A percentile compares a stretch with the other conserved stretches of the same genome.
These are phyloP conservation scores for Alfaro cultratus DNA, from an alignment of 2,797 vertebrate genomes.

Conservation along the genomic window DNA sequence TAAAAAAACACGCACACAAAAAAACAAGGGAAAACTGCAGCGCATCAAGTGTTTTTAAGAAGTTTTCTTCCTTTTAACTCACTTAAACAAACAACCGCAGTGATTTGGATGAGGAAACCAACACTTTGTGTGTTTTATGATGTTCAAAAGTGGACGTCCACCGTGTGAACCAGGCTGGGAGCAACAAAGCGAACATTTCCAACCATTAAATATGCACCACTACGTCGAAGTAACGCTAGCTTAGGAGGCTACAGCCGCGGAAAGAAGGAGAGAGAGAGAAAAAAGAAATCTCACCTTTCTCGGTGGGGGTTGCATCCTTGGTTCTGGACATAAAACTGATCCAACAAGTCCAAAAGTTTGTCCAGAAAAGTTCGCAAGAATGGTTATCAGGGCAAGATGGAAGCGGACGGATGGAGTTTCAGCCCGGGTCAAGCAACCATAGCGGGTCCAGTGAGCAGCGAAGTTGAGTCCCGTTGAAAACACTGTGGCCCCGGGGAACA, in stretches of 20 bases:
- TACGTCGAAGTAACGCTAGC: slow-evolving; percentile 65
- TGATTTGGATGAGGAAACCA: neutral
- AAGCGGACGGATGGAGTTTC: slow-evolving; percentile 21
- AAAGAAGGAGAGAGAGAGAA: slow-evolving; percentile 7
- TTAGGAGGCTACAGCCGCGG: slow-evolving; percentile 54
- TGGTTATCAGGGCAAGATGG: neutral
- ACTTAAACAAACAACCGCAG: neutral
- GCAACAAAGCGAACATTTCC: slow-evolving; percentile 66
- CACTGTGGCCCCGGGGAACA: slow-evolving; percentile 65
- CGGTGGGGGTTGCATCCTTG: slow-evolving; percentile 94
- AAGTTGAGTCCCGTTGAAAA: slow-evolving; percentile 70
- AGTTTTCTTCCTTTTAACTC: slow-evolving; percentile 10
- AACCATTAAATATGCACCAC: slow-evolving; percentile 69
- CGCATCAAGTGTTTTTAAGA: slow-evolving; percentile 43
- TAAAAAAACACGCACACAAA: neutral
- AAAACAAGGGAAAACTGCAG: slow-evolving; percentile 29
- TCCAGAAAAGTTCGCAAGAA: slow-evolving; percentile 33
- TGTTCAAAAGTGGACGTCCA: neutral
- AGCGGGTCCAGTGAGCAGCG: slow-evolving; percentile 42
- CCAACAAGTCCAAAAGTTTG: slow-evolving; percentile 29
- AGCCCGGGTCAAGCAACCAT: slow-evolving; percentile 68
- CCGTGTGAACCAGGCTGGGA: slow-evolving; percentile 16
- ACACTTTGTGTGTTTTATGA: neutral
- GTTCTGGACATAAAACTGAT: slow-evolving; percentile 64
- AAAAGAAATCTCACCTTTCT: slow-evolving; percentile 87